A percentile compares a stretch with the other conserved stretches of the same genome.
Conservation (phyloP, 2,113 vertebrate species). For the Pelecanoides urinatrix region DNA sequence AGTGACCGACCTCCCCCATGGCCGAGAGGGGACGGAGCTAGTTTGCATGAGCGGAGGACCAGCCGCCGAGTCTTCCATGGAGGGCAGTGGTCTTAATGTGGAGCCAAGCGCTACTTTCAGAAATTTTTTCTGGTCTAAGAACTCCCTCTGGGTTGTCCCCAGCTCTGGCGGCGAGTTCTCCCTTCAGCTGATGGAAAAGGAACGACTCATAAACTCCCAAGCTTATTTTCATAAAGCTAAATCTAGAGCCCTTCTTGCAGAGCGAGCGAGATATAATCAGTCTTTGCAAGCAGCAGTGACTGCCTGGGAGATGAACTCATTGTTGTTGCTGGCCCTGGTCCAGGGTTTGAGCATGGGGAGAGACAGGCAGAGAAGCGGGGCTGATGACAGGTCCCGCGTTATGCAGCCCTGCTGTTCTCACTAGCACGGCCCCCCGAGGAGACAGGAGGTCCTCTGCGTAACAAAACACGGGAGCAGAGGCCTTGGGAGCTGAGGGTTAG, state of each 20-base stretch:
- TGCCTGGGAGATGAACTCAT: conserved; percentile 60
- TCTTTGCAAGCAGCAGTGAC: conserved; percentile 22
- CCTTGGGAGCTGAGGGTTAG: background rate
- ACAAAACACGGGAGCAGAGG: background rate
- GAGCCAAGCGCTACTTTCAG: conserved; percentile 59
- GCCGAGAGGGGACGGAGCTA: background rate
- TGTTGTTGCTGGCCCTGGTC: conserved; percentile 66
- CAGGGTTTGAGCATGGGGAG: conserved; percentile 1
- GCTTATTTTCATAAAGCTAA: conserved; percentile 28
- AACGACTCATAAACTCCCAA: conserved; percentile 25
- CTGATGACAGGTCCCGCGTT: background rate
- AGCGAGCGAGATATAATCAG: conserved; percentile 42
- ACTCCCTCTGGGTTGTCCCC: background rate
- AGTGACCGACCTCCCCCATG: background rate
- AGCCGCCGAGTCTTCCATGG: background rate
- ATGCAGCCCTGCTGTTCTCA: background rate
- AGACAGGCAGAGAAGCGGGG: background rate
- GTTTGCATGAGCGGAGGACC: background rate
- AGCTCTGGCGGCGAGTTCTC: background rate
- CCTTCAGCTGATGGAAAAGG: conserved; percentile 13
- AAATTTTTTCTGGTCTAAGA: background rate
- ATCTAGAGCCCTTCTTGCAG: conserved; percentile 32
- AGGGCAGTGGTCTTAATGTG: conserved; percentile 43
- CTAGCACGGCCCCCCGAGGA: background rate
- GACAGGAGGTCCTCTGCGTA: background rate